Conservation (phyloP, 2,888 invertebrate genomes). For the Nycteola revayana region DNA sequence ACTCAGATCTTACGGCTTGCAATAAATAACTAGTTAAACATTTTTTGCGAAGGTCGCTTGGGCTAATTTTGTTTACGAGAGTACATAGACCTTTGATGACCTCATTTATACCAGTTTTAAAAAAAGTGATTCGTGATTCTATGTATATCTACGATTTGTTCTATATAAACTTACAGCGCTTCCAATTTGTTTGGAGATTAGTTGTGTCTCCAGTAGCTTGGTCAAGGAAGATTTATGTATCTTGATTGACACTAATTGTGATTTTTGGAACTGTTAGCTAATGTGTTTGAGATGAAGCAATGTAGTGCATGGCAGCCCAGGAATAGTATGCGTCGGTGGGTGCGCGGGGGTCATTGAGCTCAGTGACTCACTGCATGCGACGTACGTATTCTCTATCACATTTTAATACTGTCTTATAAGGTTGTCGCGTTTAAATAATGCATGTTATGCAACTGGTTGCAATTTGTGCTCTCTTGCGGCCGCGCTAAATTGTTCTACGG, state of each 20-base stretch:
- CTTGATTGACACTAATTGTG: conserved; percentile 34
- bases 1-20: conserved; percentile 22
- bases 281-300: conserved; percentile 54
- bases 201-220: conserved; percentile 19
- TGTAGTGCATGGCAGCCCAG: conserved; percentile 58
- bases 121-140: conserved; percentile 17
- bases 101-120: conserved; percentile 29
- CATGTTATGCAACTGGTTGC: conserved; percentile 77
- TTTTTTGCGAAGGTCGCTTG: conserved; percentile 30
- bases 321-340: conserved; percentile 69
- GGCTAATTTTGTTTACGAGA: conserved; percentile 30
- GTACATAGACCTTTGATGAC: conserved; percentile 35
- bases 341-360: conserved; percentile 68
- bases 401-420: conserved; percentile 80
- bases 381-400: conserved; percentile 71
- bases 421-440: conserved; percentile 77
- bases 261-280: conserved; percentile 37
- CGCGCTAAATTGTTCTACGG: conserved; percentile 44
- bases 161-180: too few relatives aligned
- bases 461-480: conserved; percentile 63
- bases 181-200: background rate
- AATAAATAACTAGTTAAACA: conserved; percentile 33
- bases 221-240: conserved; percentile 32
- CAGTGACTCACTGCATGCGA: conserved; percentile 69
- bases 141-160: too few relatives aligned